phyloP scores from a whole-genome alignment of 2,113 vertebrate species.

The Australoheros scitulus region DNA sequence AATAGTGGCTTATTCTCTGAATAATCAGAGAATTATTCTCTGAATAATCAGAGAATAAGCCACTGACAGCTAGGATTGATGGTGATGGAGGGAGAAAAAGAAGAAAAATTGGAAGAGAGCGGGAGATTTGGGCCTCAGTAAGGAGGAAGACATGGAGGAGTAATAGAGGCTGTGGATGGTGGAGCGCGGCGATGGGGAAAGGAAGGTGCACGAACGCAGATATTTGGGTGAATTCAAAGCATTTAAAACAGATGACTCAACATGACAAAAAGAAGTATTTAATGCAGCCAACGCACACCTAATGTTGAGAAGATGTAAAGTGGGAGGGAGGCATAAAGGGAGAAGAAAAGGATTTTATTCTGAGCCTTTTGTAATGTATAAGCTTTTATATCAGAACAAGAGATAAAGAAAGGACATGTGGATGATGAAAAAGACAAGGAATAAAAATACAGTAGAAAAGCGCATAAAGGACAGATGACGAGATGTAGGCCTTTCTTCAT shows the following conservation, averaged over 20 bases:
- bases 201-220: not conserved
- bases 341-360: conserved; percentile 26
- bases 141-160: not conserved
- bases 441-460: not conserved
- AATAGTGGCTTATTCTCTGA: too few relatives aligned
- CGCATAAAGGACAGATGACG: not conserved
- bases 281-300: conserved; percentile 30
- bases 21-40: conserved; percentile 26
- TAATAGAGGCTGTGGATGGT: not conserved
- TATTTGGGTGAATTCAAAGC: conserved; percentile 15
- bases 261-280: conserved; percentile 17
- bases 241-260: conserved; percentile 50
- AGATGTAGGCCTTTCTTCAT: not conserved
- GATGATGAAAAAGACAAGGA: conserved; percentile 16
- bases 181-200: not conserved
- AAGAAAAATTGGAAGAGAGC: not conserved
- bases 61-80: not conserved
- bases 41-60: conserved; percentile 19
- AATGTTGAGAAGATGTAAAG: conserved; percentile 40
- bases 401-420: not conserved
- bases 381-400: conserved; percentile 8
- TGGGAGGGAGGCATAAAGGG: conserved; percentile 17
- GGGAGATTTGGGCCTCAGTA: not conserved
- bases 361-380: conserved; percentile 21
- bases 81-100: conserved; percentile 3